These are phyloP conservation scores for Fregata magnificens DNA, from an alignment of 2,113 vertebrate species.

Conservation along the genomic window DNA sequence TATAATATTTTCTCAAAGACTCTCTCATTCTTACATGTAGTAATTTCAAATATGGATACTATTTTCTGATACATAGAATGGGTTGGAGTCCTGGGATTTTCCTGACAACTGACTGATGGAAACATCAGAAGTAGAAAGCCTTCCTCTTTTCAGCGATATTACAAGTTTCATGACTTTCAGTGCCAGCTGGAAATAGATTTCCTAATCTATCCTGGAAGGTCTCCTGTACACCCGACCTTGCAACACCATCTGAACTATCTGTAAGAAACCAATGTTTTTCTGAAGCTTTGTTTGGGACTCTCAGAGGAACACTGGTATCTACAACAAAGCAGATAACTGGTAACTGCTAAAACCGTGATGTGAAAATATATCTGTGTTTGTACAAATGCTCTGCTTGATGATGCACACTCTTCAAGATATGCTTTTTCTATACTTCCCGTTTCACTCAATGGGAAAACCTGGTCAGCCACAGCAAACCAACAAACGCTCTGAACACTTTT, in stretches of 20 bases:
- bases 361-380: background rate
- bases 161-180: background rate
- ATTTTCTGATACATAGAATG: background rate
- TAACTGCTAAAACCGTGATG: background rate
- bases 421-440: accelerated
- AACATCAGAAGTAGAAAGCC: background rate
- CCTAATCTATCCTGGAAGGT: background rate
- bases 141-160: background rate
- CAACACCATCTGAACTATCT: background rate
- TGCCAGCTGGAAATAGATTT: background rate
- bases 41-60: background rate
- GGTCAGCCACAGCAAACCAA: background rate
- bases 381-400: background rate
- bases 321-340: background rate
- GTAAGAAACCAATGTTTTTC: background rate
- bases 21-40: background rate
- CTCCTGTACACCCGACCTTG: background rate
- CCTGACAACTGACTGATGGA: background rate
- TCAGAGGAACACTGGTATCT: background rate
- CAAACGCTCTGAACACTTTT: background rate
- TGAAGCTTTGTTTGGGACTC: background rate
- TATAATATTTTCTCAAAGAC: background rate
- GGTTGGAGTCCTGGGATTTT: background rate
- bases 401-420: background rate
- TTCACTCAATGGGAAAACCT: background rate